phyloP scores from a whole-genome alignment of 1,140 invertebrate species.

The Potamilus streckersoni region DNA sequence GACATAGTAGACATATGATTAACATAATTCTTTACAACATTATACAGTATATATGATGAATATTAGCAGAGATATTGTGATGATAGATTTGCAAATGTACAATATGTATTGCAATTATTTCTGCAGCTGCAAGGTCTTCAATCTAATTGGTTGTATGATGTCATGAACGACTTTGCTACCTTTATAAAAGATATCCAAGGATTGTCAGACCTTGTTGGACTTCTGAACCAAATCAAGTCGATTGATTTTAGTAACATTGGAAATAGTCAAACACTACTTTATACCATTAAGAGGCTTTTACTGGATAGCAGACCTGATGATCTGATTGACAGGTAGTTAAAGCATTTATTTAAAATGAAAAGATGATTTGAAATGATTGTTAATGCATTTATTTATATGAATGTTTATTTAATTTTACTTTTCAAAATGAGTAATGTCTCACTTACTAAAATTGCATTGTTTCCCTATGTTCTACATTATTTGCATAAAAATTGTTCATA shows the following conservation, averaged over 20 bases:
- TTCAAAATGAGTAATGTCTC: too few relatives aligned
- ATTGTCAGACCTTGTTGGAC: background rate
- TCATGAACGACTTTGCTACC: conserved; percentile 3
- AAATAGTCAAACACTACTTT: conserved; percentile 6
- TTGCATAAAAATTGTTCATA: too few relatives aligned
- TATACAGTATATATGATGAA: too few relatives aligned
- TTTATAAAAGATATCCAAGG: conserved; percentile 17
- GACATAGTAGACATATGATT: too few relatives aligned
- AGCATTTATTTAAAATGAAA: background rate
- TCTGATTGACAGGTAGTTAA: conserved; percentile 31
- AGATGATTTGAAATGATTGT: too few relatives aligned
- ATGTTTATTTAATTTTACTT: too few relatives aligned
- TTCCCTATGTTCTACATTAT: too few relatives aligned
- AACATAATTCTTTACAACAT: too few relatives aligned
- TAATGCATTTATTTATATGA: too few relatives aligned
- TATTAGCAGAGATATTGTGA: too few relatives aligned
- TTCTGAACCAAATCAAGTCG: background rate
- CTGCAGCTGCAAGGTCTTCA: conserved; percentile 7
- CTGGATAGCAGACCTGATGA: conserved; percentile 43
- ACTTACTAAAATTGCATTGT: too few relatives aligned
- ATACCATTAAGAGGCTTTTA: conserved; percentile 31
- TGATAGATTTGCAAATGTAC: too few relatives aligned
- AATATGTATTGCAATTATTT: background rate
- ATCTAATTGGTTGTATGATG: conserved; percentile 5
- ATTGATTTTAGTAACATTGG: conserved; percentile 4